Percentiles rank a stretch among this genome's conserved stretches.
Evolutionary conservation across 2,888 invertebrate genomes (phyloP).

Genomic region (Sepioteuthis lessoniana): DNA sequence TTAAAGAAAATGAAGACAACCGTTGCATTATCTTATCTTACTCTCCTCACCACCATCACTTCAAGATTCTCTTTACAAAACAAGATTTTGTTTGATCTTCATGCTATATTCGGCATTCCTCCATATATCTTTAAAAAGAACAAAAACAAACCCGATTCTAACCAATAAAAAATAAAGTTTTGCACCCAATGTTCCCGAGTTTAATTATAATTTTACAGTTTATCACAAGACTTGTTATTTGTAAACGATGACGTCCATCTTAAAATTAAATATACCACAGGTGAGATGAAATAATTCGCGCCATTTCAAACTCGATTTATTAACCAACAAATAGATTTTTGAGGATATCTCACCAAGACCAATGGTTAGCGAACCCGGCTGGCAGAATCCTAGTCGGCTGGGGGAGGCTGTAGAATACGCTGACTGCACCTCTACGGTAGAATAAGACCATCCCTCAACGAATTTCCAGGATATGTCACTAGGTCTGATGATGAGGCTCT

Average conservation of each 20-base stretch:
- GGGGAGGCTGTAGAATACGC: too few species aligned
- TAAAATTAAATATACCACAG: neutral
- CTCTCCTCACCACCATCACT: neutral
- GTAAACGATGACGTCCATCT: neutral
- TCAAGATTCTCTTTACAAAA: neutral
- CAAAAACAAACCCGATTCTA: accelerated
- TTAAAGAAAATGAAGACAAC: neutral
- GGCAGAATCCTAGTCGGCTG: too few species aligned
- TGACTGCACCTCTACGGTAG: too few species aligned
- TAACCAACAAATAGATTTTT: neutral
- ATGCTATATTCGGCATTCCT: neutral
- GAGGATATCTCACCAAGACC: too few species aligned
- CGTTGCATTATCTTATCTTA: neutral
- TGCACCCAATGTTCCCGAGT: neutral
- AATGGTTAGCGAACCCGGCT: too few species aligned
- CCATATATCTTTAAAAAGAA: conserved; percentile 3
- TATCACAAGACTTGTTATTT: neutral
- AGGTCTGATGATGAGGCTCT: too few species aligned
- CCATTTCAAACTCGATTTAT: neutral
- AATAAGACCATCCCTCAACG: too few species aligned
- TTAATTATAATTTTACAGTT: neutral
- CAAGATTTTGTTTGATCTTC: neutral
- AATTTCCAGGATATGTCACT: too few species aligned
- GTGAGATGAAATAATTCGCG: neutral
- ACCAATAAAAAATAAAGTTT: neutral